Evolutionary conservation across 2,888 invertebrate genomes (phyloP), one percentile per base, ranked within the genome.

Genomic region (Drosophila sordidula): DNA sequence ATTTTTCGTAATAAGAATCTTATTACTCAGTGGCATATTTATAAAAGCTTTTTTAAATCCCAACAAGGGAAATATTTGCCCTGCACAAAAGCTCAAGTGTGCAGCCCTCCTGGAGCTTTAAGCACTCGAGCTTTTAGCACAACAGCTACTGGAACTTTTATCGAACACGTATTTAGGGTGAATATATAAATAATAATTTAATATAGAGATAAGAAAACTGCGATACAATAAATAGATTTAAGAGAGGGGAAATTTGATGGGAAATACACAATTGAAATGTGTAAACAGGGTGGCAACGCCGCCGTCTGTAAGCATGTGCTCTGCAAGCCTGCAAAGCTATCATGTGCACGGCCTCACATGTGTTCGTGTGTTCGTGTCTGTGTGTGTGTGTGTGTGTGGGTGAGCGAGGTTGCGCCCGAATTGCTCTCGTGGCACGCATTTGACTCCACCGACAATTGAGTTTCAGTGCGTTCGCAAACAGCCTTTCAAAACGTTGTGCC

Each of bases 401-500:
- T 39, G 42, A 41, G 51, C 34, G 54, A 47, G 39, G 16, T 44
- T 34, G 34, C 22, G 42, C 45, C 49, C 50, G 45, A 75, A 67
- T 59, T 59, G 69, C 69, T 75, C 75, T 75, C 75, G 63, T 78
- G 78, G 75, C 78, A 78, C 78, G 75, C 78, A 64, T 68, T 78
- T 78, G 75, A 75, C 75, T 75, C 63, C 47, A 56, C 12, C 47
- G 49, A 18, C 56, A 75, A 75, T 74, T 64, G 51, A 78, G 58
- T 75, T 75, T 75, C 70, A 78, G 75, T 75, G 64, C 75, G 79
- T 69, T 75, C 79, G 59, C 70, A 78, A 75, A 70, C 79, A 55
- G 75, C 69, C 75, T 64, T 50, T 44, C 29, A 59, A 61, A 64
- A 75, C 70, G 75, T 75, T 75, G 75, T 78, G 75, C 54, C 36